phyloP scores from a whole-genome alignment of 2,888 invertebrate species.

The Mimachlamys varia region DNA sequence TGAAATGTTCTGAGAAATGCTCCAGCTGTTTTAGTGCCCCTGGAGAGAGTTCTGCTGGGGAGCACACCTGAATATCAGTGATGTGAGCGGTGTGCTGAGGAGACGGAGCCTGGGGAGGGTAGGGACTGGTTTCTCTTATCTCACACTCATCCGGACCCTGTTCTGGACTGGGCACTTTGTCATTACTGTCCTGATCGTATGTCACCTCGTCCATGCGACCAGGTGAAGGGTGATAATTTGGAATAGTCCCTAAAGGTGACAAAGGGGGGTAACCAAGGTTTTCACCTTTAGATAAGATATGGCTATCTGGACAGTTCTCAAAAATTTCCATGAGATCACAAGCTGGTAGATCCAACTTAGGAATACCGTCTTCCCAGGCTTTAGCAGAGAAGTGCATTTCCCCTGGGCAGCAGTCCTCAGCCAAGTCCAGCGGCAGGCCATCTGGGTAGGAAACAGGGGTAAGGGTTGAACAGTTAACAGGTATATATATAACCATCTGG shows the following conservation, averaged over 20 bases:
- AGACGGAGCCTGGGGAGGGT: not conserved
- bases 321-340: slow-evolving; percentile 12
- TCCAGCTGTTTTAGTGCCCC: not conserved
- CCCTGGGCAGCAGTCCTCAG: not conserved
- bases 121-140: not conserved
- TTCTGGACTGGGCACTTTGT: not conserved
- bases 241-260: not conserved
- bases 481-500: no score
- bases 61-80: not conserved
- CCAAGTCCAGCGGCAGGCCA: not conserved
- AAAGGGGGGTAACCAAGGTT: not conserved
- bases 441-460: not conserved
- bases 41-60: not conserved
- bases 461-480: not conserved
- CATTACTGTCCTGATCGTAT: not conserved
- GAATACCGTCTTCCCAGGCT: not conserved
- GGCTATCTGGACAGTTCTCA: not conserved
- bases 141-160: not conserved
- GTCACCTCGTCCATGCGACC: not conserved
- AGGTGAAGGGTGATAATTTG: not conserved
- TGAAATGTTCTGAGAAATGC: not conserved
- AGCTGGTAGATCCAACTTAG: not conserved
- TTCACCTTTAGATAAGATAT: not conserved
- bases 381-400: not conserved
- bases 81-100: not conserved